Percentiles rank a stretch among this genome's conserved stretches.
Evolutionary conservation across 2,888 invertebrate species (phyloP).

Genomic region (Baccha elongata): DNA sequence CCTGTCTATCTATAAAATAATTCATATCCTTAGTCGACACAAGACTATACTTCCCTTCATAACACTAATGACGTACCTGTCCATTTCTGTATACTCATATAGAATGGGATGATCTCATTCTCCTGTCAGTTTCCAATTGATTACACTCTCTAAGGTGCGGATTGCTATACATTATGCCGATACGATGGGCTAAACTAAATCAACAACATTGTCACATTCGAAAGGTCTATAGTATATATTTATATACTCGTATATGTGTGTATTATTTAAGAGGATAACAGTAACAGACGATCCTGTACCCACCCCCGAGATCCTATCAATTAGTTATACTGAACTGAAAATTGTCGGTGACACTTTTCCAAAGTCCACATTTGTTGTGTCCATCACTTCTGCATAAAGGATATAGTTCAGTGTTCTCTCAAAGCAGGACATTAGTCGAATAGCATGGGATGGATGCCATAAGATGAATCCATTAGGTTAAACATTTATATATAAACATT

Average conservation of each 20-base stretch:
- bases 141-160: constrained; percentile 23
- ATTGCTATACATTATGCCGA: neutral
- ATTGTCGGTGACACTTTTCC: constrained; percentile 55
- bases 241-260: too few relatives aligned
- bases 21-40: constrained; percentile 16
- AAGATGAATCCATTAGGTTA: constrained; percentile 56
- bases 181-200: constrained; percentile 10
- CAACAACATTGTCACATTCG: constrained; percentile 24
- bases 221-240: too few relatives aligned
- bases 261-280: constrained; percentile 10
- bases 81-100: neutral
- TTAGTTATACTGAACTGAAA: constrained; percentile 50
- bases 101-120: neutral
- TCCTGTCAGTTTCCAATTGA: constrained; percentile 29
- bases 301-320: constrained; percentile 34
- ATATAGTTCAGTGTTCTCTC: neutral
- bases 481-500: constrained; percentile 60
- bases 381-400: constrained; percentile 9
- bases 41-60: neutral
- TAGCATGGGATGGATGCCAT: constrained; percentile 19
- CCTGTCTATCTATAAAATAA: constrained; percentile 27
- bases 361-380: constrained; percentile 46
- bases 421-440: constrained; percentile 41
- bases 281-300: neutral
- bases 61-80: constrained; percentile 4